These are phyloP conservation scores for Trichogramma dendrolimi DNA, from an alignment of 2,888 invertebrate genomes.

Conservation along the genomic window DNA sequence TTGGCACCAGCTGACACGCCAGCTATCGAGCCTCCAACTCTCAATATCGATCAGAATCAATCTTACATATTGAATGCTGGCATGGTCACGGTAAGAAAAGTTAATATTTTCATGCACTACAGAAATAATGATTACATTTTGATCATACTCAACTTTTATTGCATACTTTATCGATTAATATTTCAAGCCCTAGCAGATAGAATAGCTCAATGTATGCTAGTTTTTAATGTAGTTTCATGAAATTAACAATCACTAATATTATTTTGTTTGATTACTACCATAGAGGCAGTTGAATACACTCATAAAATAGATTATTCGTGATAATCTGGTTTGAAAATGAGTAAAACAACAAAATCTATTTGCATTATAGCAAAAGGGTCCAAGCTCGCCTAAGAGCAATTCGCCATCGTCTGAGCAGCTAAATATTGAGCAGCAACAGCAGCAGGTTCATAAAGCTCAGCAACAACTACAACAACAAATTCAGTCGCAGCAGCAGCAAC, in stretches of 20 bases:
- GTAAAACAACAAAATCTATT: too few species aligned
- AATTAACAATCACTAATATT: too few species aligned
- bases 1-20: slow-evolving; percentile 29
- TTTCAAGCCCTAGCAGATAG: too few species aligned
- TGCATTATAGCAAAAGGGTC: slow-evolving; percentile 42
- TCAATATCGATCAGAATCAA: slow-evolving; percentile 61
- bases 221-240: background rate
- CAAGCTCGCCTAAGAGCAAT: slow-evolving; percentile 42
- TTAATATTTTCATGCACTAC: background rate
- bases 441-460: slow-evolving; percentile 33
- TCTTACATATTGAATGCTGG: slow-evolving; percentile 46
- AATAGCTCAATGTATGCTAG: background rate
- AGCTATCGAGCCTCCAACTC: slow-evolving; percentile 40
- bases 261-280: too few species aligned
- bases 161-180: too few species aligned
- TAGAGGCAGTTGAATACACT: too few species aligned
- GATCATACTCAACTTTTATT: background rate
- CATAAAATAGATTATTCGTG: too few species aligned
- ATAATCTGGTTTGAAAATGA: too few species aligned
- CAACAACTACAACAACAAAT: slow-evolving; percentile 42
- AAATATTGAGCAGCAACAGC: slow-evolving; percentile 49
- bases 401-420: slow-evolving; percentile 46
- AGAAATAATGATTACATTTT: background rate
- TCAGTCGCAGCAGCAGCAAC: slow-evolving; percentile 36
- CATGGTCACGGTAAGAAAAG: slow-evolving; percentile 32